Base-by-base conservation (phyloP, 2,797 vertebrate genomes). In the Synaphobranchus kaupii region DNA sequence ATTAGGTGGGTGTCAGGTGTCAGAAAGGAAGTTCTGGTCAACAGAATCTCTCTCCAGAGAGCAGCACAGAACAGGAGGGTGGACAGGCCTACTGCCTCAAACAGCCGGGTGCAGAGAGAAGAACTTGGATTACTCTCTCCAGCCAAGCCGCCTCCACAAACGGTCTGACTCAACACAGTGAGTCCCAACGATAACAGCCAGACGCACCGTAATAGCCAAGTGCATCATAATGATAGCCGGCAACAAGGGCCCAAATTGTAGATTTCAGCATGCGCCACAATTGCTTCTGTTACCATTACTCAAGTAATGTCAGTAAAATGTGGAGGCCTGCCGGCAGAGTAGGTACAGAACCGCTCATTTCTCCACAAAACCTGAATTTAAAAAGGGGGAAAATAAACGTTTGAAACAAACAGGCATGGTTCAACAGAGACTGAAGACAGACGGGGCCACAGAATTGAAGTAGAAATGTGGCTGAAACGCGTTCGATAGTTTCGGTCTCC, bases 51-150 rank as follows among this genome's bases (percentile, higher is more conserved):
- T 9, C 80, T n/a, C 1, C 2, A 28, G 5, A 39, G 54, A 12
- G 56, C 54, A 7, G 50, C 28, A 34, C n/a, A 56, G 52, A 10
- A n/a, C 39, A 68, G 0, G 56, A 1, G 39, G n/a, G 10, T 8
- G 66, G 80, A 71, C 39, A 34, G 28, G 9, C 80, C 78, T 60
- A 22, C 50, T 20, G 13, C 1, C 28, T 60, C 82, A 54, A 50
- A 54, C 9, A 83, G 82, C 48, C 82, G 17, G 54, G 17, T 25
- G 17, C n/a, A 8, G 78, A 25, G 71, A 71, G 56, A 6, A 80
- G 60, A 56, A 56, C 15, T 28, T 6, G 34, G 39, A 71, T 83
- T 39, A 54, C 28, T 25, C 80, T 83, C 80, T 87, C 81, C 81
- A 56, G 60, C 25, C 56, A 17, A 15, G 47, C 54, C 12, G 58